Evolutionary conservation across 2,113 vertebrate genomes (phyloP), one percentile per base, ranked within the genome.

Genomic region (Pachycephala philippinensis): DNA sequence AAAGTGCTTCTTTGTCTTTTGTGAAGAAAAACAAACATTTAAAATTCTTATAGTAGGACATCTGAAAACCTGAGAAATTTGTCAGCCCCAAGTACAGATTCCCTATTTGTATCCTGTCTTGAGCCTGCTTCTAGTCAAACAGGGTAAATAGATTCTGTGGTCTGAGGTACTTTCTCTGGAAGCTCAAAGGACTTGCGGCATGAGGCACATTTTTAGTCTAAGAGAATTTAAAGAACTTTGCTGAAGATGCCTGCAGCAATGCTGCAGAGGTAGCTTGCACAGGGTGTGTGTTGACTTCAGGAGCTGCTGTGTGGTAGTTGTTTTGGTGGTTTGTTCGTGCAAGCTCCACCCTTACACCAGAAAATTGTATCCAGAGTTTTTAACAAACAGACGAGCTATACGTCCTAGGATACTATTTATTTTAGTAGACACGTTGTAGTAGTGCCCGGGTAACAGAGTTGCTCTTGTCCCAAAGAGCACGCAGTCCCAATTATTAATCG

Each of bases 231-330:
- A 88, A 56, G 53, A 49, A 9, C 42, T 59, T 74, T 5, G 6
- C 26, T 12, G 30, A 33, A 60, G 75, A 37, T 50, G 22, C 52
- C 50, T 57, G 12, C 53, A 65, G 49, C 44, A 47, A 0, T 37
- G 57, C 82, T 82, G 23, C 53, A 22, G 74, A 45, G 49, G 6
- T 69, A 11, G 33, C 15, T 80, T 69, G 50, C 17, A 2, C 4
- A 2, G 37, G 5, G 7, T 63, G 1, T 0, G 0, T 1, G 0
- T 13, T 61, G 79, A 60, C 59, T 54, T 86, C 21, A 66, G 66
- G 60, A 52, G 27, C 39, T 2, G 0, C 21, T 42, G 11, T 9
- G 2, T 39, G 20, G 13, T 39, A 16, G 50, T 61, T 61, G 15
- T 37, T 81, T 50, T 22, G 27, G 37, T 76, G 57, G 15, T 53